Evolutionary conservation across 1,140 invertebrate genomes (phyloP).

Genomic region (Tetragnatha versicolor): DNA sequence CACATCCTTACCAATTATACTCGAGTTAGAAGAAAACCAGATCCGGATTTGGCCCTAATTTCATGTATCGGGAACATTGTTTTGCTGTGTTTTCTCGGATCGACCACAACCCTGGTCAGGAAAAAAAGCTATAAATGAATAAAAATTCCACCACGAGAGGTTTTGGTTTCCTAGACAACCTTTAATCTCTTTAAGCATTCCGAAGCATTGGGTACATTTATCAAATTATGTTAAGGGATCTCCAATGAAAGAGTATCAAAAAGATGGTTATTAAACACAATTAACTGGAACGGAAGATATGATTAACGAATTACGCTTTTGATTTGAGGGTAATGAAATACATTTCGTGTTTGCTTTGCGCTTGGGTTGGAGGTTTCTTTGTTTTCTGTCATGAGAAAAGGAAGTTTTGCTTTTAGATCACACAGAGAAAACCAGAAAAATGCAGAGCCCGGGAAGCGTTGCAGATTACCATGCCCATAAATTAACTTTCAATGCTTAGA

Average conservation of each 20-base stretch:
- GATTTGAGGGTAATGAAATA: not conserved
- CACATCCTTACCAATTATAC: too few relatives aligned
- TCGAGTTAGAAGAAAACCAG: too few relatives aligned
- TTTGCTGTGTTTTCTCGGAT: not conserved
- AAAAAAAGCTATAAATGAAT: not conserved
- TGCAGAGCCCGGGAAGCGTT: too few relatives aligned
- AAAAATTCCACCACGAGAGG: not conserved
- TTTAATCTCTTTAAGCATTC: slow-evolving; percentile 8
- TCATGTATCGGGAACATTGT: too few relatives aligned
- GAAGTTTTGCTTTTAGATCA: too few relatives aligned
- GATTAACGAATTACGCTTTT: not conserved
- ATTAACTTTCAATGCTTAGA: too few relatives aligned
- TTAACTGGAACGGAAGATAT: not conserved
- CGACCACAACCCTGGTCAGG: not conserved
- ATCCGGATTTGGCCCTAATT: too few relatives aligned
- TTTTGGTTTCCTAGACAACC: not conserved
- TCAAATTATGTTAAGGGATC: not conserved
- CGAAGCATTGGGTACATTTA: not conserved
- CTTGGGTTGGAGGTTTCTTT: too few relatives aligned
- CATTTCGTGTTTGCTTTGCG: too few relatives aligned
- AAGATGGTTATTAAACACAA: not conserved
- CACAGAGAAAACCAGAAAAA: too few relatives aligned
- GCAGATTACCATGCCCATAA: too few relatives aligned
- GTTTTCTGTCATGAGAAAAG: too few relatives aligned
- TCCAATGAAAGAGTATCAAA: not conserved